Conservation (phyloP, 2,113 vertebrate genomes). For the Platanista minor region DNA sequence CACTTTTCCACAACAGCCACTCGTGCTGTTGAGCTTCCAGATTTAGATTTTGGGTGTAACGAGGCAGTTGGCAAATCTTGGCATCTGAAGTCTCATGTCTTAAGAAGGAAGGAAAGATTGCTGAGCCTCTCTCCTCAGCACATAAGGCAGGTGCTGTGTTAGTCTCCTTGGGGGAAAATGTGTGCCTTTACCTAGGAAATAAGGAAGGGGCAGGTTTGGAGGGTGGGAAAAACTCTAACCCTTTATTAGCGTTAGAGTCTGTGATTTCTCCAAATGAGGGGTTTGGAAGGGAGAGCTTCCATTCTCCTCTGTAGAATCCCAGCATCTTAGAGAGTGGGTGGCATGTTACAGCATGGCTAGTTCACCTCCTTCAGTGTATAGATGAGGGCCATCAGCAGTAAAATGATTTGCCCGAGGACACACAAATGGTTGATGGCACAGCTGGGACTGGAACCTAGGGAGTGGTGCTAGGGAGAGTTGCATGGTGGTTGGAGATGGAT, state of each 20-base stretch:
- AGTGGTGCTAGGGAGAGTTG: not conserved
- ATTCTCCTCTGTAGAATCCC: not conserved
- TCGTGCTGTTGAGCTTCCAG: constrained; percentile 47
- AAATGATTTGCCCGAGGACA: not conserved
- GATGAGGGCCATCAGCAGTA: not conserved
- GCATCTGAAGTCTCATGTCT: constrained; percentile 39
- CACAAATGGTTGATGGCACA: not conserved
- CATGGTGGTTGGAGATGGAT: not conserved
- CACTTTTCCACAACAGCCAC: constrained; percentile 41
- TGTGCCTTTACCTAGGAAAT: not conserved
- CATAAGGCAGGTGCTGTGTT: not conserved
- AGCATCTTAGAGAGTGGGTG: not conserved
- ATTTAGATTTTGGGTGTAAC: constrained; percentile 68
- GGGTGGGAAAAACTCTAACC: not conserved
- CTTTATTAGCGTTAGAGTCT: not conserved
- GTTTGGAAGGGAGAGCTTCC: not conserved
- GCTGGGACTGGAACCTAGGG: not conserved
- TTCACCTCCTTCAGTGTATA: not conserved
- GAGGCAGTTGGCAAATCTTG: constrained; percentile 62
- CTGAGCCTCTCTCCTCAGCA: not conserved
- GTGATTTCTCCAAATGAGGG: not conserved
- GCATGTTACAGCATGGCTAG: not conserved
- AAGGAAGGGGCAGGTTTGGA: not conserved
- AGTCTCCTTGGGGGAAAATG: not conserved
- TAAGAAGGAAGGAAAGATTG: constrained; percentile 29